phyloP scores from a whole-genome alignment of 2,888 invertebrate species.

The Ypsolopha scabrella region DNA sequence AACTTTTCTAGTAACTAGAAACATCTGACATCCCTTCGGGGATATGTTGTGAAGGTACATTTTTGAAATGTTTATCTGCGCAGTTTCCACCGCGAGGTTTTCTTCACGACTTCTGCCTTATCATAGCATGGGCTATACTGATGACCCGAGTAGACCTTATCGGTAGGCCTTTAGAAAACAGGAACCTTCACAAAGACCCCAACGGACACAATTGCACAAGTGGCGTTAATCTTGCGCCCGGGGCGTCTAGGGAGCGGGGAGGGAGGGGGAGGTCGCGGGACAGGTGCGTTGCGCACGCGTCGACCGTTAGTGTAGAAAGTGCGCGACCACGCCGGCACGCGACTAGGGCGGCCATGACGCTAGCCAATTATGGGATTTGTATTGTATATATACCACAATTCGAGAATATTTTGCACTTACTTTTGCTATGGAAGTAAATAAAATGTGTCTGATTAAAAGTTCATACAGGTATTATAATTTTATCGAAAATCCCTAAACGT shows the following conservation, averaged over 20 bases:
- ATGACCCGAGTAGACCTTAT: too few relatives aligned
- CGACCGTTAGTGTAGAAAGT: slow-evolving; percentile 70
- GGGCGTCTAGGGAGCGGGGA: neutral
- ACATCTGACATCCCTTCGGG: too few relatives aligned
- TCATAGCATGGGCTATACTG: too few relatives aligned
- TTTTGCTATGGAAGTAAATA: slow-evolving; percentile 6
- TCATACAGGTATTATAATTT: neutral
- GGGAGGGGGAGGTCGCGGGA: slow-evolving; percentile 42
- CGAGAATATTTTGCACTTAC: neutral
- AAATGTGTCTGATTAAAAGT: neutral
- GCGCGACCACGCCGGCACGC: slow-evolving; percentile 66
- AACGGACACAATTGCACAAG: too few relatives aligned
- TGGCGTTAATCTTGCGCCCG: too few relatives aligned
- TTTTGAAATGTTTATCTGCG: neutral
- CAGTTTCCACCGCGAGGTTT: neutral
- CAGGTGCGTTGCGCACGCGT: slow-evolving; percentile 66
- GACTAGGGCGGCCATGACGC: slow-evolving; percentile 35
- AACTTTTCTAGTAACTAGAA: too few relatives aligned
- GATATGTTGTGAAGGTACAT: too few relatives aligned
- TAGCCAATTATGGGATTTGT: too few relatives aligned
- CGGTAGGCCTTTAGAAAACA: too few relatives aligned
- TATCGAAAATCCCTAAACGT: too few relatives aligned
- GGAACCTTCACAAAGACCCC: too few relatives aligned
- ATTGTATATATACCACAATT: slow-evolving; percentile 1
- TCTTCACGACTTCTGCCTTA: neutral